Evolutionary conservation across 2,888 invertebrate species (phyloP).

Genomic region (Tryphoninae sp.): DNA sequence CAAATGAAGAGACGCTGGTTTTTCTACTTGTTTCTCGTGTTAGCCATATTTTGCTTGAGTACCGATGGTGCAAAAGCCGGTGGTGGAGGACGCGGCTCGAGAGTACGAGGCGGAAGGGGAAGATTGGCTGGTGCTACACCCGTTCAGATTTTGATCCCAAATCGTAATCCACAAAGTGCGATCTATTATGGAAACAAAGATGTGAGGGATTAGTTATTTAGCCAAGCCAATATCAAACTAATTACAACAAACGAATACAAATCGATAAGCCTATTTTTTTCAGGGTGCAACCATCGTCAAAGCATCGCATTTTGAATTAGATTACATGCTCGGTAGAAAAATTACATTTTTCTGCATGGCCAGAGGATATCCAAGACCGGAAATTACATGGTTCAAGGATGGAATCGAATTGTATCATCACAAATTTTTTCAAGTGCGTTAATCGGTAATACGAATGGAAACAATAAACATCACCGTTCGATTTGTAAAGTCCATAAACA

Average conservation of each 20-base stretch:
- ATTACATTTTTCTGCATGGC: conserved; percentile 90
- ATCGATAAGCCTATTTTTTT: conserved; percentile 11
- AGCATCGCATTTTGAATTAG: conserved; percentile 88
- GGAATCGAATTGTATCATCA: conserved; percentile 89
- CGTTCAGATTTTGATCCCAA: conserved; percentile 84
- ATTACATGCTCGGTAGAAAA: conserved; percentile 89
- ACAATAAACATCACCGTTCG: not conserved
- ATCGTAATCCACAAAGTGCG: conserved; percentile 83
- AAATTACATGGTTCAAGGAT: conserved; percentile 90
- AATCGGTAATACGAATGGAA: conserved; percentile 3
- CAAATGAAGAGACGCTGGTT: conserved; percentile 70
- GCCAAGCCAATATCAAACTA: not conserved
- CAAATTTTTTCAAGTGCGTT: conserved; percentile 85
- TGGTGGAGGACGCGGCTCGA: conserved; percentile 68
- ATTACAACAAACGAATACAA: not conserved
- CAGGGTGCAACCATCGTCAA: conserved; percentile 88
- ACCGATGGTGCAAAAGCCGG: conserved; percentile 73
- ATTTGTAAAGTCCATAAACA: not conserved
- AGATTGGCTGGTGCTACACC: conserved; percentile 81
- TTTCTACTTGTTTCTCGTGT: conserved; percentile 66
- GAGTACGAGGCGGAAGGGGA: conserved; percentile 78
- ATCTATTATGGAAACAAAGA: conserved; percentile 86
- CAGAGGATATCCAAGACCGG: conserved; percentile 87
- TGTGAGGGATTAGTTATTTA: conserved; percentile 81
- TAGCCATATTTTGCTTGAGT: conserved; percentile 67